Evolutionary conservation across 64 coral and sea anemone species (phyloP), one percentile per base, ranked within the genome.

Genomic region (Orbicella faveolata): DNA sequence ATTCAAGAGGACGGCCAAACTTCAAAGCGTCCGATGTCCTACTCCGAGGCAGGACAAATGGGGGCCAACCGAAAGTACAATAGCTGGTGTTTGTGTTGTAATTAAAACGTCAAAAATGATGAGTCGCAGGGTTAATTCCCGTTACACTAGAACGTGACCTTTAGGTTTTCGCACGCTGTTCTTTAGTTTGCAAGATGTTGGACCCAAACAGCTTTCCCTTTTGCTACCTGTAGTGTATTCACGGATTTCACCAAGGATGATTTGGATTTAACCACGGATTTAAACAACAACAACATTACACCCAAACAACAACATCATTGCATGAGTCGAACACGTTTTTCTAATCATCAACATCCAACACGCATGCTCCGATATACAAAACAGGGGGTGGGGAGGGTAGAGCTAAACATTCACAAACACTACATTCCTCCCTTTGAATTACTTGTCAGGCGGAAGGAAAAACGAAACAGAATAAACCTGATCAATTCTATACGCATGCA

Each of bases 131-230:
- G 52, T 53, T 53, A 53, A 53, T 53, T 53, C 52, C 52, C 52
- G 52, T 53, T 53, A 53, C 52, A 53, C 4, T 53, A 77, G 15
- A 77, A 77, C 75, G 75, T 77, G 75, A 77, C 41, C 75, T 79
- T 61, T 79, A 51, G 4, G 77, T 79, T 79, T 79, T 79, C 77
- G 77, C 52, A 52, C 77, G 30, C 30, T 30, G 77, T 79, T 79
- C 77, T 79, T 79, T 51, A 79, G 51, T 79, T 79, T 79, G 77
- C 51, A 79, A 79, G 17, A 79, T 79, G 77, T 79, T n/a, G 77
- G 77, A 79, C 51, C 76, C 41, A 78, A 78, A 78, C 76, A 78
- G 51, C 76, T 41, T 41, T 37, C 77, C 52, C 30, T 30, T 30
- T 30, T 30, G 30, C 30, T 30, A 30, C 30, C 30, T 30, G 30